Base-by-base conservation (phyloP, 2,113 vertebrate genomes). In the Orthonyx spaldingii region DNA sequence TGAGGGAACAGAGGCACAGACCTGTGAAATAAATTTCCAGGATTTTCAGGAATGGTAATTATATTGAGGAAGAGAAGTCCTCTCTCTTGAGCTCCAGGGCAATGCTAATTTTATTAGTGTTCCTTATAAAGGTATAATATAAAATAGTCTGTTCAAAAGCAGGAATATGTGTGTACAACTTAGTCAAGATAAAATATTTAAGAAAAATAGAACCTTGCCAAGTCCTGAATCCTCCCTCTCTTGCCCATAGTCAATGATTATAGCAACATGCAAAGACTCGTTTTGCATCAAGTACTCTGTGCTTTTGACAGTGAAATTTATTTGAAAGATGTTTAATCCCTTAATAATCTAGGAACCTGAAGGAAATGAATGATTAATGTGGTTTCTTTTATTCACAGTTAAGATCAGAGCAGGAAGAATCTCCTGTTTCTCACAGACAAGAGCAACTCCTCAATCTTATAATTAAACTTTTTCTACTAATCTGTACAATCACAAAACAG, bases 281-380 rank as follows among this genome's bases (percentile, higher is more conserved):
- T 90, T 46, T 96, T 79, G 47, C 44, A 71, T 86, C 85, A 95
- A 91, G 17, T 69, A 74, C 23, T 56, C 15, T 13, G 26, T 84
- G 24, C 27, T 95, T 74, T 91, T 90, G 37, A 91, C 69, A 92
- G 35, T 9, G 14, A 75, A 83, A 92, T 96, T 94, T 92, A 89
- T 96, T 88, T 80, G 63, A 83, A 77, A 87, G 79, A 82, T 19
- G 14, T 72, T 53, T 78, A 91, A 87, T 93, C 32, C 57, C 55
- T 93, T 64, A 93, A 82, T 70, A 94, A 93, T 86, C 56, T 71
- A 53, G 66, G 41, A 95, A 95, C 21, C 39, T 85, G 80, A 83
- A 87, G 57, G 44, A 96, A 96, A 95, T 81, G 7, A 59, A 96
- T 94, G 84, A 89, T 95, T 94, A 93, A 76, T 87, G 11, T 23